Conservation (phyloP, 1,140 invertebrate species). For the Popillia japonica region DNA sequence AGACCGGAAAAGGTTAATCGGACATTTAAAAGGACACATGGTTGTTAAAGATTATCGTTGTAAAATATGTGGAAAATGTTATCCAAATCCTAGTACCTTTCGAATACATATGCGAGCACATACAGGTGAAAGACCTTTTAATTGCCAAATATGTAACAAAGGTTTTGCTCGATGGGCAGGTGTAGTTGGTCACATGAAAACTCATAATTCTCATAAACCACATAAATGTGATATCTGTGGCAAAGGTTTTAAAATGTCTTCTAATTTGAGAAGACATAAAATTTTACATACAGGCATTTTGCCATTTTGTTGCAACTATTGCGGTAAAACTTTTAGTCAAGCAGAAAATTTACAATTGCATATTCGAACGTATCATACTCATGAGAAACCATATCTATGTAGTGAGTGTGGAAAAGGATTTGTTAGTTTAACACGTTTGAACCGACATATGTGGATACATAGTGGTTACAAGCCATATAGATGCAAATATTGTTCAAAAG, state of each 20-base stretch:
- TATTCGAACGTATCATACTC: slow-evolving; percentile 67
- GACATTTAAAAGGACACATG: slow-evolving; percentile 55
- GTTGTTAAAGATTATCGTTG: slow-evolving; percentile 50
- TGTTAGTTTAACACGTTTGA: slow-evolving; percentile 53
- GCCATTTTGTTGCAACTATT: slow-evolving; percentile 52
- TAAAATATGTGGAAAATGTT: slow-evolving; percentile 51
- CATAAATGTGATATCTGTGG: slow-evolving; percentile 54
- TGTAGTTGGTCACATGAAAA: slow-evolving; percentile 55
- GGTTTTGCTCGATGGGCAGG: slow-evolving; percentile 55
- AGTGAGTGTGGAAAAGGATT: slow-evolving; percentile 71
- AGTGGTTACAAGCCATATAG: slow-evolving; percentile 56
- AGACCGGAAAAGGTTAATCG: slow-evolving; percentile 52
- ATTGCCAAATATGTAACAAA: slow-evolving; percentile 60
- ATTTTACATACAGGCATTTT: slow-evolving; percentile 47
- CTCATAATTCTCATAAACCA: slow-evolving; percentile 54
- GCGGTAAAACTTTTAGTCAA: slow-evolving; percentile 56
- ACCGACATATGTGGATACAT: slow-evolving; percentile 57
- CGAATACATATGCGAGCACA: slow-evolving; percentile 59
- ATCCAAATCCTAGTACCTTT: slow-evolving; percentile 53
- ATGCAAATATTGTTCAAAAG: slow-evolving; percentile 54
- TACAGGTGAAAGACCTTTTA: slow-evolving; percentile 62
- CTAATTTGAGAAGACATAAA: slow-evolving; percentile 52
- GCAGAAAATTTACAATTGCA: slow-evolving; percentile 56
- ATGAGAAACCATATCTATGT: slow-evolving; percentile 71
- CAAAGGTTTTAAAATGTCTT: slow-evolving; percentile 50